Percentiles rank a stretch among this genome's conserved stretches.
These are phyloP conservation scores for Etheostoma spectabile DNA, from an alignment of 2,113 vertebrate genomes.

Conservation along the genomic window DNA sequence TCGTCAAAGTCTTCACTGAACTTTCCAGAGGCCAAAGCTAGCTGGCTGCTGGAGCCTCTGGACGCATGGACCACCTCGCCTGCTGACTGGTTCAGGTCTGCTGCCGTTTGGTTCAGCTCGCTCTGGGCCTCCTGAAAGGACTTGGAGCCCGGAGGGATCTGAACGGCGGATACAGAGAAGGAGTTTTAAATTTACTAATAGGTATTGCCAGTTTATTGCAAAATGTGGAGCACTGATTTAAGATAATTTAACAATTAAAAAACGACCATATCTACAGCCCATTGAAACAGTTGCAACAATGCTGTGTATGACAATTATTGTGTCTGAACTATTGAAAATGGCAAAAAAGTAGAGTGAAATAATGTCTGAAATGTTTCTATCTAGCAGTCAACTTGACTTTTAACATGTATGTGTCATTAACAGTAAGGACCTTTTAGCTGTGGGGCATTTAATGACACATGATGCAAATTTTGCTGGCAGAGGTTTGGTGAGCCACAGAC, in stretches of 20 bases:
- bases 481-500: slow-evolving; percentile 7
- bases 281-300: not conserved
- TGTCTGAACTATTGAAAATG: not conserved
- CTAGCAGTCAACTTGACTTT: not conserved
- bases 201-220: not conserved
- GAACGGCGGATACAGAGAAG: not conserved
- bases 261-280: not conserved
- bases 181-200: not conserved
- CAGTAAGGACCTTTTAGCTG: not conserved
- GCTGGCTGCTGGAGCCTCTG: slow-evolving; percentile 92
- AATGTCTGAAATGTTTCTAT: not conserved
- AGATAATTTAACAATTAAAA: not conserved
- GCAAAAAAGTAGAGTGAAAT: not conserved
- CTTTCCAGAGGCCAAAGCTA: slow-evolving; percentile 95
- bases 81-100: slow-evolving; percentile 96
- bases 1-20: slow-evolving; percentile 98
- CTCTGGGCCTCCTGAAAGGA: slow-evolving; percentile 98
- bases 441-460: not conserved
- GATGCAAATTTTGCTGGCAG: not conserved
- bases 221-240: not conserved
- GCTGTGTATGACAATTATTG: not conserved
- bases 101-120: slow-evolving; percentile 95
- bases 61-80: slow-evolving; percentile 98
- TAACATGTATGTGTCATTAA: not conserved
- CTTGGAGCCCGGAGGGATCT: slow-evolving; percentile 94